Conservation (phyloP, 2,888 invertebrate species). For the Euphydryas editha region DNA sequence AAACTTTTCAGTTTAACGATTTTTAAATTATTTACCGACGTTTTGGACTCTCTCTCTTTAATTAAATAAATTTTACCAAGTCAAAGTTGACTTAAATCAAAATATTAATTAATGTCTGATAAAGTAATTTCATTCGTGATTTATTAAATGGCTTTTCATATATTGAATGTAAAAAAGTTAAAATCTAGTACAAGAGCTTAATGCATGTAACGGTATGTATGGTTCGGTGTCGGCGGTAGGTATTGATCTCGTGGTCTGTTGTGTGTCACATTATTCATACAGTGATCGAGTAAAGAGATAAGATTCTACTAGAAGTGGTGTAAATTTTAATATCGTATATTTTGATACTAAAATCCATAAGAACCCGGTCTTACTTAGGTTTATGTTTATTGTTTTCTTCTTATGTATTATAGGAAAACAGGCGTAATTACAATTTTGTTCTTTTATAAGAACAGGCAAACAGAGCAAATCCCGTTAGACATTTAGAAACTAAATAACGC, state of each 20-base stretch:
- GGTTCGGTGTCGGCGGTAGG: slow-evolving; percentile 13
- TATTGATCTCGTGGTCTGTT: slow-evolving; percentile 10
- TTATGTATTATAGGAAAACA: too few relatives aligned
- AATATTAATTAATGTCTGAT: not conserved
- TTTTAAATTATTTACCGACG: too few relatives aligned
- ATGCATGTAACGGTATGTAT: slow-evolving; percentile 22
- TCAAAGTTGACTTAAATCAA: not conserved
- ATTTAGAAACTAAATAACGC: too few relatives aligned
- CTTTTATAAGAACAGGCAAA: too few relatives aligned
- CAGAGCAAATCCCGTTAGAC: too few relatives aligned
- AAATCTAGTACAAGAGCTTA: slow-evolving; percentile 27
- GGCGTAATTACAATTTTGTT: too few relatives aligned
- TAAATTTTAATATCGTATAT: not conserved
- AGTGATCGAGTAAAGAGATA: not conserved
- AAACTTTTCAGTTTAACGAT: too few relatives aligned
- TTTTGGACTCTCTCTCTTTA: too few relatives aligned
- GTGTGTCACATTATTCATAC: slow-evolving; percentile 7
- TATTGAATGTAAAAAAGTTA: slow-evolving; percentile 14
- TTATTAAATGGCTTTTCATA: not conserved
- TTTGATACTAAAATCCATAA: not conserved
- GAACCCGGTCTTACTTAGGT: too few relatives aligned
- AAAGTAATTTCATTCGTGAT: not conserved
- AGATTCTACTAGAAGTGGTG: not conserved
- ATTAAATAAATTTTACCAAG: not conserved
- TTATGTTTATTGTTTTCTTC: too few relatives aligned